Evolutionary conservation across 92 coral and sea anemone genomes (phyloP).

Genomic region (Palythoa grandiflora): DNA sequence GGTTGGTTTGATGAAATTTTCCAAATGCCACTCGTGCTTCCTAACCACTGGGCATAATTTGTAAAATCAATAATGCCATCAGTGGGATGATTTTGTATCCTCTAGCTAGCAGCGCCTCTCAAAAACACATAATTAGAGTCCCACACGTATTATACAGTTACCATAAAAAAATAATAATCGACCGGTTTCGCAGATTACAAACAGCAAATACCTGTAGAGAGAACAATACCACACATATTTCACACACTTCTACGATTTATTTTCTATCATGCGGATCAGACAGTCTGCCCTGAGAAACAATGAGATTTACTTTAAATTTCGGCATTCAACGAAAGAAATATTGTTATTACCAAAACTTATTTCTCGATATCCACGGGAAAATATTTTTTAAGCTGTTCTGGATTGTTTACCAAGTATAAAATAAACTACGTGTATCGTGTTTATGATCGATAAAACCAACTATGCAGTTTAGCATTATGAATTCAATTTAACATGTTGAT

Average conservation of each 20-base stretch:
- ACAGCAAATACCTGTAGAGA: background rate
- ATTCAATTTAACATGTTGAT: too few relatives aligned
- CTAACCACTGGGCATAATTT: background rate
- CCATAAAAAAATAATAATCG: background rate
- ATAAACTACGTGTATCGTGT: background rate
- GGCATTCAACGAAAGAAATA: background rate
- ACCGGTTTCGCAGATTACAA: background rate
- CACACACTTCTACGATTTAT: background rate
- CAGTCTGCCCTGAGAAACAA: background rate
- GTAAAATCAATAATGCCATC: background rate
- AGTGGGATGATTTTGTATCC: background rate
- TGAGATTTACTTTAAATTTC: background rate
- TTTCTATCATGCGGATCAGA: background rate
- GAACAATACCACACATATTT: background rate
- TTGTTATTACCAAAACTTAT: background rate
- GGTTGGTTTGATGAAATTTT: background rate
- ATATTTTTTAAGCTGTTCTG: background rate
- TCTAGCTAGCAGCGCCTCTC: background rate
- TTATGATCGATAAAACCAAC: background rate
- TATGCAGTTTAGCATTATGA: background rate
- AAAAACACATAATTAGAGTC: background rate
- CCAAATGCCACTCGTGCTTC: background rate
- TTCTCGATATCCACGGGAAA: background rate
- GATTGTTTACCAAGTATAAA: background rate
- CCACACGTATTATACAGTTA: background rate